phyloP scores from a whole-genome alignment of 1,140 invertebrate genomes.

The Aphaenogaster floridana region DNA sequence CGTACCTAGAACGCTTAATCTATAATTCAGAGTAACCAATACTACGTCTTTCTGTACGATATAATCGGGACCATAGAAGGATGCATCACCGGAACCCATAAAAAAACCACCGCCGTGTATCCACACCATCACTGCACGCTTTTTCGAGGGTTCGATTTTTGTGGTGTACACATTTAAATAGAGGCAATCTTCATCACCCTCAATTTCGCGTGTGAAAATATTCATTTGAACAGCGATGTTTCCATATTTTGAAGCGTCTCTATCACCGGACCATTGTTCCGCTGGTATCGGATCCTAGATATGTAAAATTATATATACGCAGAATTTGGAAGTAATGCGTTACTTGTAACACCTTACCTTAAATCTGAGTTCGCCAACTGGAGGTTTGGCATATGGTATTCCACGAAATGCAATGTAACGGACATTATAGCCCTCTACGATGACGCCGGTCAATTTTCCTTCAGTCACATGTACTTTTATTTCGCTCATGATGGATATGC shows the following conservation, averaged over 20 bases:
- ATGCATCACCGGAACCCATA: slow-evolving; percentile 82
- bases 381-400: slow-evolving; percentile 78
- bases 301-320: neutral
- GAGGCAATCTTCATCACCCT: slow-evolving; percentile 91
- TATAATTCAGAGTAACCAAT: slow-evolving; percentile 88
- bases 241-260: slow-evolving; percentile 87
- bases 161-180: slow-evolving; percentile 94
- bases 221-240: slow-evolving; percentile 85
- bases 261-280: slow-evolving; percentile 87
- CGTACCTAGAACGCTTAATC: slow-evolving; percentile 86
- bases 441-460: slow-evolving; percentile 68
- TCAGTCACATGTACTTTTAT: slow-evolving; percentile 14
- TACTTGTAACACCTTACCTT: slow-evolving; percentile 54
- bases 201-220: slow-evolving; percentile 20
- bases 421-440: slow-evolving; percentile 52
- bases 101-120: slow-evolving; percentile 89
- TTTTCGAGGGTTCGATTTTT: slow-evolving; percentile 57
- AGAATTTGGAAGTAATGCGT: too few relatives aligned
- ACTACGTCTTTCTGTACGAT: slow-evolving; percentile 87
- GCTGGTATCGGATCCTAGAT: slow-evolving; percentile 87
- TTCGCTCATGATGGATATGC: neutral
- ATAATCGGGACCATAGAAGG: slow-evolving; percentile 85
- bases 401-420: slow-evolving; percentile 77
- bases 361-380: slow-evolving; percentile 72
- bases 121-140: slow-evolving; percentile 86